These are phyloP conservation scores for Lapara coniferarum DNA, from an alignment of 2,888 invertebrate species.

Conservation along the genomic window DNA sequence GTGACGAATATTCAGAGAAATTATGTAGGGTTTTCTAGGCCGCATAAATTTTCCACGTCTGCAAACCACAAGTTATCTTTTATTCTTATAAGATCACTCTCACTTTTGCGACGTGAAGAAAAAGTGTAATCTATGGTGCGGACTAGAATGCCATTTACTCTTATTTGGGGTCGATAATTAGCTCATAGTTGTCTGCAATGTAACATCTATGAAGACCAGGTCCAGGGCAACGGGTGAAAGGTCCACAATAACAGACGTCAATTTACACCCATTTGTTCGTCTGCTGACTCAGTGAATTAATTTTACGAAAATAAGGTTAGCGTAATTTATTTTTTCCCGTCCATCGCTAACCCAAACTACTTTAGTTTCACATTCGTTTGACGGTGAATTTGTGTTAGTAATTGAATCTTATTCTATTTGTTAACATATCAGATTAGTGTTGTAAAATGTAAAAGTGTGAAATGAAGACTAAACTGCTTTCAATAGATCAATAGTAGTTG, in stretches of 20 bases:
- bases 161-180: slow-evolving; percentile 22
- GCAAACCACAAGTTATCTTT: slow-evolving; percentile 11
- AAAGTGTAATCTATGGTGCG: slow-evolving; percentile 25
- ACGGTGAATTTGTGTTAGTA: slow-evolving; percentile 43
- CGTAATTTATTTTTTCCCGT: slow-evolving; percentile 45
- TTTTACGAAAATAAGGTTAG: slow-evolving; percentile 56
- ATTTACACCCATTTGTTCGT: slow-evolving; percentile 63
- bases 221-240: slow-evolving; percentile 55
- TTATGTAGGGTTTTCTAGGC: slow-evolving; percentile 12
- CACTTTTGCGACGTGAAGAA: slow-evolving; percentile 34
- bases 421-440: slow-evolving; percentile 12
- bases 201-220: slow-evolving; percentile 17
- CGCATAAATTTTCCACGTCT: not conserved
- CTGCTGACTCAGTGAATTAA: slow-evolving; percentile 54
- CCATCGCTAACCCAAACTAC: slow-evolving; percentile 29
- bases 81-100: slow-evolving; percentile 32
- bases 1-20: slow-evolving; percentile 4
- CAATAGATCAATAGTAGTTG: not conserved
- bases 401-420: slow-evolving; percentile 25
- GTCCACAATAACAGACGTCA: slow-evolving; percentile 58
- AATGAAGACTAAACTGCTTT: slow-evolving; percentile 6
- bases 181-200: not conserved
- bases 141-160: slow-evolving; percentile 34
- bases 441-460: slow-evolving; percentile 32
- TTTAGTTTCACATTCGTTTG: slow-evolving; percentile 48